Evolutionary conservation across 2,888 invertebrate genomes (phyloP).

Genomic region (Colostygia pectinataria): DNA sequence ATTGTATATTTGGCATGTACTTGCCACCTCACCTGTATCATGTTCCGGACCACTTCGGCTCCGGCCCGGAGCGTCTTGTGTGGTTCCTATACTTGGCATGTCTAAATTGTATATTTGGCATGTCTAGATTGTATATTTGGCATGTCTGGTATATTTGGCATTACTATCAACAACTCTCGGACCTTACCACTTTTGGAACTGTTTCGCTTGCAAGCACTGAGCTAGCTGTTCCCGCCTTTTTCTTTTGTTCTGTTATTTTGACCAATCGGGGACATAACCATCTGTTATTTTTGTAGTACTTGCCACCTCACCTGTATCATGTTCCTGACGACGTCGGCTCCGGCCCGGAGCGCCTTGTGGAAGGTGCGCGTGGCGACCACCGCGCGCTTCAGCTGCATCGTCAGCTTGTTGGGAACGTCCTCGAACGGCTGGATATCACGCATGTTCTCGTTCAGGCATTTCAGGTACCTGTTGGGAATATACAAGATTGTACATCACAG

Average conservation of each 20-base stretch:
- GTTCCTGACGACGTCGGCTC: constrained; percentile 90
- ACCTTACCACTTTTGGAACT: too few relatives aligned
- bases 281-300: too few relatives aligned
- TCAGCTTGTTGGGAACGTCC: constrained; percentile 95
- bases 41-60: constrained; percentile 89
- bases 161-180: too few relatives aligned
- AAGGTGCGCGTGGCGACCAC: constrained; percentile 98
- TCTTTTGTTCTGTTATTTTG: too few relatives aligned
- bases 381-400: constrained; percentile 93
- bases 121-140: too few relatives aligned
- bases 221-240: too few relatives aligned
- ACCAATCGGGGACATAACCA: too few relatives aligned
- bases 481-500: background rate
- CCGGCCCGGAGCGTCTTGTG: constrained; percentile 93
- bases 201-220: too few relatives aligned
- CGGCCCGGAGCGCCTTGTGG: constrained; percentile 93
- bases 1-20: too few relatives aligned
- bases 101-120: too few relatives aligned
- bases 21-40: constrained; percentile 90
- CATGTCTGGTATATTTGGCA: too few relatives aligned
- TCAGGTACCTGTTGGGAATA: constrained; percentile 85
- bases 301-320: constrained; percentile 90
- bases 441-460: constrained; percentile 96
- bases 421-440: constrained; percentile 96
- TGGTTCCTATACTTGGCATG: too few relatives aligned